Conservation (phyloP, 1,140 invertebrate genomes). For the Drosophila bocqueti region DNA sequence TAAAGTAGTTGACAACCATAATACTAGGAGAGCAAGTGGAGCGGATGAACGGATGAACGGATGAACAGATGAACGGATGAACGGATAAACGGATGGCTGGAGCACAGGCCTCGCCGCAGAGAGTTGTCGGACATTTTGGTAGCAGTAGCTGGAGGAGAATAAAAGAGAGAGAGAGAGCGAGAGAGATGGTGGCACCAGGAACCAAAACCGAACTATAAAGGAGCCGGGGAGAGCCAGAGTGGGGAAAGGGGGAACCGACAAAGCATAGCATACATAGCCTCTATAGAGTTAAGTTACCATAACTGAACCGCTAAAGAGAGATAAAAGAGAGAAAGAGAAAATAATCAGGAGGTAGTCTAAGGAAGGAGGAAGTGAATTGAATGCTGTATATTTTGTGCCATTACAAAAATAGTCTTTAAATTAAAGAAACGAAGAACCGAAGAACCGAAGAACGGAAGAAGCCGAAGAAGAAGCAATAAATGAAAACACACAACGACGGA, state of each 20-base stretch:
- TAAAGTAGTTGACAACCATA: conserved; percentile 77
- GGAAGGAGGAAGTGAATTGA: conserved; percentile 44
- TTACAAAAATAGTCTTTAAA: conserved; percentile 75
- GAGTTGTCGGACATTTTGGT: conserved; percentile 52
- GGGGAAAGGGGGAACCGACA: conserved; percentile 24
- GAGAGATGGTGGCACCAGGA: conserved; percentile 27
- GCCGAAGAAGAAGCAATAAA: conserved; percentile 51
- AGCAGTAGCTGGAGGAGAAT: conserved; percentile 32
- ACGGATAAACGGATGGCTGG: conserved; percentile 10
- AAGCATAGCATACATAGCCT: conserved; percentile 43
- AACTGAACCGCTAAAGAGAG: conserved; percentile 36
- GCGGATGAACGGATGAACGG: conserved; percentile 22
- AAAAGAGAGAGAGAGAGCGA: not conserved
- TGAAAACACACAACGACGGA: conserved; percentile 57
- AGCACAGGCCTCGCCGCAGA: conserved; percentile 44
- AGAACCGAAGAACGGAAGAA: conserved; percentile 32
- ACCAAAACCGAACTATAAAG: conserved; percentile 18
- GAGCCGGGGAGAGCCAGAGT: conserved; percentile 19
- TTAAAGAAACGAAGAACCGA: conserved; percentile 22
- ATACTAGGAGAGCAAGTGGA: conserved; percentile 31
- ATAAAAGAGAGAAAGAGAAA: not conserved
- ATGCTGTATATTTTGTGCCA: conserved; percentile 84
- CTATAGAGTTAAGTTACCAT: conserved; percentile 52
- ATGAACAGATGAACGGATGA: conserved; percentile 12
- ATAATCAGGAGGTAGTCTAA: not conserved